Evolutionary conservation across 2,797 vertebrate species (phyloP), one percentile per base, ranked within the genome.

Genomic region (Poecilia gillii): DNA sequence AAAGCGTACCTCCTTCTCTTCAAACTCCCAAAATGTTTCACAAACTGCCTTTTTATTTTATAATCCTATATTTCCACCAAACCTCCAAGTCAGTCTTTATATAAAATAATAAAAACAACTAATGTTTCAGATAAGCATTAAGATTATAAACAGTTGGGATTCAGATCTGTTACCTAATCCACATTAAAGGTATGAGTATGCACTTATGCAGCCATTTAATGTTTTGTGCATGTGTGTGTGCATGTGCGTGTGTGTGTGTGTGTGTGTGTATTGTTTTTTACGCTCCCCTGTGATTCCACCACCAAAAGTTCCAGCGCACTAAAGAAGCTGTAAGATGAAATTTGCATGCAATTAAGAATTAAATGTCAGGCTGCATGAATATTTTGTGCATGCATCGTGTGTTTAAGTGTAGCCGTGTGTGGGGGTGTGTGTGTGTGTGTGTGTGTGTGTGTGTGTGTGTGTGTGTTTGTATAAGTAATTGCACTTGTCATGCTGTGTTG

Each of bases 321-420:
- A 28, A 11, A 13, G 74, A 62, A 74, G 36, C 72, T 62, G 66
- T 28, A 36, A 71, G 46, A 12, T 9, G 20, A 73, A 51, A 87
- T 85, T 79, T 79, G 80, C 80, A 85, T 84, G 43, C 62, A 86
- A 78, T 90, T 81, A 80, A 76, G 49, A 79, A 82, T 78, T 49
- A 80, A 83, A 78, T 78, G 74, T 84, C 80, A 84, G 16, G 23
- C 12, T 25, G 53, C 33, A 33, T n/a, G 36, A 28, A 25, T 43
- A 11, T 36, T 16, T 36, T 28, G 46, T 66, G 31, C 25, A 6
- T 72, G 71, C 53, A 20, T 72, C 72, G 75, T 77, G 76, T 59
- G 51, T 80, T 72, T 45, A 20, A 66, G 41, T 41, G 41, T 6
- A 41, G 41, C 14, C 45, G 49, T 51, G 51, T 25, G 64, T 66